Evolutionary conservation across 2,888 invertebrate genomes (phyloP), one percentile per base, ranked within the genome.

Genomic region (Abrostola triplasia): DNA sequence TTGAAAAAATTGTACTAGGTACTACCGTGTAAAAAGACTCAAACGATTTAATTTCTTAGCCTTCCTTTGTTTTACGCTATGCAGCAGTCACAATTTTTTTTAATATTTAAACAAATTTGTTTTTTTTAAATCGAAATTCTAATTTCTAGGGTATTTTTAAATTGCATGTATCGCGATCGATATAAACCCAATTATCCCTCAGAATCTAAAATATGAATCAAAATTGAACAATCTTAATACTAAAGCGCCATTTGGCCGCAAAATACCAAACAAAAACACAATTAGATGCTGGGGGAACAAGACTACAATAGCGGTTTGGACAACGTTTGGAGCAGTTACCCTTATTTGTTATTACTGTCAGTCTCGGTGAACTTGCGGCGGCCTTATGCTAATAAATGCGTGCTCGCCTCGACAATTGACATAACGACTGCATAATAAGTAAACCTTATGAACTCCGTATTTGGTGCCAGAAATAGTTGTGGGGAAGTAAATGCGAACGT

Each of bases 251-350:
- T 86, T 86, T 77, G 80, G 70, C 79, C 81, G 74, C 91, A 87
- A 90, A 92, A 88, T 87, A 89, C 83, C 90, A 91, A 93, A 92
- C 92, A 92, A 92, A 92, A 92, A 90, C 88, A 90, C 87, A 92
- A 92, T 91, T 92, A 91, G 86, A 84, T 81, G 81, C 67, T 76
- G 77, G 73, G 89, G 90, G 88, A 81, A 82, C 80, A 82, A 77
- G 77, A 82, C 76, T 72, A 92, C 89, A 92, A 92, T 89, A 80
- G 86, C 82, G 82, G 75, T 77, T 79, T 67, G 80, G 86, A 83
- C 86, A 85, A 81, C 82, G 81, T 82, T 87, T 77, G 82, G 85
- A 76, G 77, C 82, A 85, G 85, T 86, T 88, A 92, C 92, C 93
- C 92, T 92, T 91, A 92, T 92, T 92, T 91, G 91, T 91, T 90